Conservation (phyloP, 2,113 vertebrate genomes). For the Dipodomys spectabilis region DNA sequence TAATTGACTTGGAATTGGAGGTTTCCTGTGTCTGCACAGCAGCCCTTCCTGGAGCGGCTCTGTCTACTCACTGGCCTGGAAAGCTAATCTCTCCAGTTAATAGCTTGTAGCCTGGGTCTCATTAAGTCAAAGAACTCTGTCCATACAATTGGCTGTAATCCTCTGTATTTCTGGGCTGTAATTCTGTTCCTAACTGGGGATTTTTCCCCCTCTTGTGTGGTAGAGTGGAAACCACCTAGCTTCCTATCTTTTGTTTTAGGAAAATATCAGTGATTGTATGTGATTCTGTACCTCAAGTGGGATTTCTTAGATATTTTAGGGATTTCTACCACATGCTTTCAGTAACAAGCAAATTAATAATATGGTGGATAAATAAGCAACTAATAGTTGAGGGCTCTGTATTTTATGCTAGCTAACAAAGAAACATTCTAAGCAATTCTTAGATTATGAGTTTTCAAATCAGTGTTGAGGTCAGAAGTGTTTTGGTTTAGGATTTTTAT, state of each 20-base stretch:
- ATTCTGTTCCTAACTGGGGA: background rate
- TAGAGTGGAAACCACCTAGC: accelerated
- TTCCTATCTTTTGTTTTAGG: background rate
- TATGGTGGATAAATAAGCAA: background rate
- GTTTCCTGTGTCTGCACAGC: background rate
- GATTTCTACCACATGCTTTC: background rate
- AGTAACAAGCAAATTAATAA: background rate
- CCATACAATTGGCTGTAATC: background rate
- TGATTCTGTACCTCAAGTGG: background rate
- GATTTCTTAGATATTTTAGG: background rate
- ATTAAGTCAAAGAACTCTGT: background rate
- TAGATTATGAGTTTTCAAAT: background rate
- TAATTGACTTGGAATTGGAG: background rate
- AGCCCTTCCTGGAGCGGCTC: background rate
- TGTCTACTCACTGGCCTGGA: background rate
- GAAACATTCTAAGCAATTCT: background rate
- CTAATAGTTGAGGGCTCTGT: background rate
- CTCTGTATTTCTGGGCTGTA: background rate
- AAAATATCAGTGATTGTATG: background rate
- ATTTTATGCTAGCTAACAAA: background rate
- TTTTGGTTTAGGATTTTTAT: too few species aligned
- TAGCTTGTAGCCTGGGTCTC: background rate
- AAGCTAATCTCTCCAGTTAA: conserved; percentile 34
- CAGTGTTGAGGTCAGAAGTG: background rate
- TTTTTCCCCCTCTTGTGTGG: background rate